Conservation (phyloP, 2,888 invertebrate species). For the Desoria tigrina region DNA sequence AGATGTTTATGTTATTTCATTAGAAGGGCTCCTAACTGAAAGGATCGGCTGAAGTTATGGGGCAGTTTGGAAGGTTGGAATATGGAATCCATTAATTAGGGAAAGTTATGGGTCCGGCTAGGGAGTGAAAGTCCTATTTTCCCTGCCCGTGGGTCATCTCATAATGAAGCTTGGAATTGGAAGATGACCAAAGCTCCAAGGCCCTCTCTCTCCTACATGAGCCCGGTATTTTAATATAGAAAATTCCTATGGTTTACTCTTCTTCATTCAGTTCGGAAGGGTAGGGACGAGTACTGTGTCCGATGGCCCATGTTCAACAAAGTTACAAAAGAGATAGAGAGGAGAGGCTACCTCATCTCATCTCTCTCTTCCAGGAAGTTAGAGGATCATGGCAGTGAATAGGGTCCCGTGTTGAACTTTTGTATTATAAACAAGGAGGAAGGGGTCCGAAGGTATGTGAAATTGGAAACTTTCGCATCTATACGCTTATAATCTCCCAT, state of each 20-base stretch:
- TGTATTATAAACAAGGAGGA: slow-evolving; percentile 2
- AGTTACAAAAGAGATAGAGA: slow-evolving; percentile 3
- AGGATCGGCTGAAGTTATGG: not conserved
- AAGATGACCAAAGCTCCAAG: slow-evolving; percentile 45
- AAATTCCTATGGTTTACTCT: slow-evolving; percentile 50
- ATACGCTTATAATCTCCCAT: too few relatives aligned
- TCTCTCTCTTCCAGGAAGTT: not conserved
- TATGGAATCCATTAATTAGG: slow-evolving; percentile 51
- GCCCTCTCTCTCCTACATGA: not conserved
- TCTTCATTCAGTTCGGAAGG: slow-evolving; percentile 16
- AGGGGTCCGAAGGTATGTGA: not conserved
- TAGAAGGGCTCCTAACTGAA: not conserved
- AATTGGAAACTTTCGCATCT: not conserved
- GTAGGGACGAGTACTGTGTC: not conserved
- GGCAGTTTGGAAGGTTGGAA: slow-evolving; percentile 1
- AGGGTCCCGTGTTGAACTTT: slow-evolving; percentile 7
- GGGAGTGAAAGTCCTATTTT: slow-evolving; percentile 32
- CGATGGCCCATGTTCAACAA: not conserved
- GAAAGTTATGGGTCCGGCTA: slow-evolving; percentile 38
- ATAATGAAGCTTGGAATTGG: slow-evolving; percentile 54
- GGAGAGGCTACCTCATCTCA: not conserved
- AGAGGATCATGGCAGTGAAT: not conserved
- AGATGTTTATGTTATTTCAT: slow-evolving; percentile 12
- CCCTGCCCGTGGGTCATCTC: slow-evolving; percentile 53
- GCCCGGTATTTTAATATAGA: slow-evolving; percentile 54